Conservation (phyloP, 2,888 invertebrate species). For the Polietes domitor region DNA sequence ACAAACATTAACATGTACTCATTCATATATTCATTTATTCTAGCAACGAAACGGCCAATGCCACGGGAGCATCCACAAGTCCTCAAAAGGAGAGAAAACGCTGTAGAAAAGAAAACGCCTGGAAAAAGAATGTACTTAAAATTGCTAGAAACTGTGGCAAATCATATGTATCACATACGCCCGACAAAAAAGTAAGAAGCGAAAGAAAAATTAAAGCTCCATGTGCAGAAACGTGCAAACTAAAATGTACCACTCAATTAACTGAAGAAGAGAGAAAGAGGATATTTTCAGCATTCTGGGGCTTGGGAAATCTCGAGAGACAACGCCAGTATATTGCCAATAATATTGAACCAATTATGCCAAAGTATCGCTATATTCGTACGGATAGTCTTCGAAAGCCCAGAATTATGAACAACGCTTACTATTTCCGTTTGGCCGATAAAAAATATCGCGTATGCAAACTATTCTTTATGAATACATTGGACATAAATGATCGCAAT, state of each 20-base stretch:
- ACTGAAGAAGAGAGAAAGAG: not conserved
- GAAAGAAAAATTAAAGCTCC: not conserved
- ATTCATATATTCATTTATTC: no score
- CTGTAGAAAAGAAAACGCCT: no score
- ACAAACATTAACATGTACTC: no score
- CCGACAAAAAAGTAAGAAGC: not conserved
- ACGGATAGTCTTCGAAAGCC: not conserved
- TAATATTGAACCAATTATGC: not conserved
- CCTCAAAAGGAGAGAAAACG: no score
- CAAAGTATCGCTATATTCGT: not conserved
- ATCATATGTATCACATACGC: no score
- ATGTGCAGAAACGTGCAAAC: not conserved
- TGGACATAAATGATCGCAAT: not conserved
- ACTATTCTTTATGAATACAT: not conserved
- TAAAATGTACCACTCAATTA: not conserved
- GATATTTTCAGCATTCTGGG: not conserved
- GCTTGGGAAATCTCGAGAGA: not conserved
- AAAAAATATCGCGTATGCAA: not conserved
- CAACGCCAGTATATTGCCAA: not conserved
- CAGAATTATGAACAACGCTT: not conserved
- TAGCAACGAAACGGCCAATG: no score
- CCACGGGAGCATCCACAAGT: no score
- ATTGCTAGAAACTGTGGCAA: no score
- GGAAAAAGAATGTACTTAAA: no score
- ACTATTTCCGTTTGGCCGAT: not conserved